Percentiles rank a stretch among this genome's conserved stretches.
Conservation (phyloP, 2,113 vertebrate genomes). For the Stercorarius parasiticus region DNA sequence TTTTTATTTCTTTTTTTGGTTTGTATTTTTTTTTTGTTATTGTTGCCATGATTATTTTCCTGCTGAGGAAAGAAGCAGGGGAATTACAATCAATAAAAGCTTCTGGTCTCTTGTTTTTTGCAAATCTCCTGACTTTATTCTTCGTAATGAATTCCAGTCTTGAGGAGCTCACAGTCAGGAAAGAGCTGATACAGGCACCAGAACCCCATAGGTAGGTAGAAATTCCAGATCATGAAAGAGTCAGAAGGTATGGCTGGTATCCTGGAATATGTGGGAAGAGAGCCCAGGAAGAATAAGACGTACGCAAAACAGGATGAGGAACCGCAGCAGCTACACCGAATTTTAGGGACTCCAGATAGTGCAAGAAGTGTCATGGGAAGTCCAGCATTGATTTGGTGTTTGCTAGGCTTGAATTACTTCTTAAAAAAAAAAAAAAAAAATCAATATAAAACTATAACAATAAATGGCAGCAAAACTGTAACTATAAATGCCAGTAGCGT, state of each 20-base stretch:
- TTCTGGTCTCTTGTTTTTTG: neutral
- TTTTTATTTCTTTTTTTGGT: neutral
- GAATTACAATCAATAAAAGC: neutral
- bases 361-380: neutral
- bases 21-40: neutral
- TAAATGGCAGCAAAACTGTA: neutral
- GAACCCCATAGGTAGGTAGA: neutral
- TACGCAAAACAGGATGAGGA: neutral
- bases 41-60: neutral
- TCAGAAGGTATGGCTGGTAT: neutral
- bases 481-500: neutral
- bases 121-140: neutral
- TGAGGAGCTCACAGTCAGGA: neutral
- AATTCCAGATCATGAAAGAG: neutral
- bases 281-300: neutral
- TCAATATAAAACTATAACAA: neutral
- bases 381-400: neutral
- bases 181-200: neutral
- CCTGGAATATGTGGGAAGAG: neutral
- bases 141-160: neutral
- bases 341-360: neutral
- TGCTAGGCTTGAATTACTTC: neutral
- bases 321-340: neutral
- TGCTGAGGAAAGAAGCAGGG: conserved; percentile 23
- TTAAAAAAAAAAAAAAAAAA: neutral